phyloP scores from a whole-genome alignment of 2,113 vertebrate species.

The Mohoua ochrocephala region DNA sequence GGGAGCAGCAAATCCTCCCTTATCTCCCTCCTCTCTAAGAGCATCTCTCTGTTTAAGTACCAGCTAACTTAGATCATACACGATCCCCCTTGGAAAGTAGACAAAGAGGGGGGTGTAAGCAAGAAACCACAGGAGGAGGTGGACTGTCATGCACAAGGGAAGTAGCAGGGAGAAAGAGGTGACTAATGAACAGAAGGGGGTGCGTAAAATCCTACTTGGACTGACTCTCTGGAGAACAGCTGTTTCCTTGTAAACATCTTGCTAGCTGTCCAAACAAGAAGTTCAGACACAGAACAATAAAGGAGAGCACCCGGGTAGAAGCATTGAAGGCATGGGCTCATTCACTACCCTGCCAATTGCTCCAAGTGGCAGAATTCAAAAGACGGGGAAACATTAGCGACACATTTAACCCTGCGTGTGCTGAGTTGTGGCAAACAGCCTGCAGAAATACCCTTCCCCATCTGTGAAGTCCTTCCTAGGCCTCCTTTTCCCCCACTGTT shows the following conservation, averaged over 20 bases:
- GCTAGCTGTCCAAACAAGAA: constrained; percentile 64
- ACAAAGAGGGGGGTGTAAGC: background rate
- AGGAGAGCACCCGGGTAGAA: constrained; percentile 3
- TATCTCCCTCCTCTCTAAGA: constrained; percentile 4
- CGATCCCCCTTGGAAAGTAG: background rate
- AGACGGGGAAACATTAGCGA: background rate
- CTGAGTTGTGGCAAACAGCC: background rate
- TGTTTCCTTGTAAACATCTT: constrained; percentile 68
- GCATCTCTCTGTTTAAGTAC: constrained; percentile 34
- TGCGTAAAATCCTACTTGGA: constrained; percentile 60
- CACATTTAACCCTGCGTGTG: background rate
- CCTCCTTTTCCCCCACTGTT: background rate
- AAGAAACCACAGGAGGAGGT: constrained; percentile 25
- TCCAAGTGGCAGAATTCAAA: constrained; percentile 36
- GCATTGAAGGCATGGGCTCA: background rate
- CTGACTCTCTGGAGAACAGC: constrained; percentile 58
- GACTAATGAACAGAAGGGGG: constrained; percentile 59
- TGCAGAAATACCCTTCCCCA: background rate
- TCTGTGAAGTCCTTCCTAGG: background rate
- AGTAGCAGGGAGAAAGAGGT: constrained; percentile 36
- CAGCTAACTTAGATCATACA: background rate
- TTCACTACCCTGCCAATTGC: constrained; percentile 6
- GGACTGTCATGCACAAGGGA: background rate
- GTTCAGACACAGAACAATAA: constrained; percentile 47
- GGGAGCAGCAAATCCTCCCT: background rate